Base-by-base conservation (phyloP, 1,140 invertebrate genomes). In the Drosophila trapezifrons region DNA sequence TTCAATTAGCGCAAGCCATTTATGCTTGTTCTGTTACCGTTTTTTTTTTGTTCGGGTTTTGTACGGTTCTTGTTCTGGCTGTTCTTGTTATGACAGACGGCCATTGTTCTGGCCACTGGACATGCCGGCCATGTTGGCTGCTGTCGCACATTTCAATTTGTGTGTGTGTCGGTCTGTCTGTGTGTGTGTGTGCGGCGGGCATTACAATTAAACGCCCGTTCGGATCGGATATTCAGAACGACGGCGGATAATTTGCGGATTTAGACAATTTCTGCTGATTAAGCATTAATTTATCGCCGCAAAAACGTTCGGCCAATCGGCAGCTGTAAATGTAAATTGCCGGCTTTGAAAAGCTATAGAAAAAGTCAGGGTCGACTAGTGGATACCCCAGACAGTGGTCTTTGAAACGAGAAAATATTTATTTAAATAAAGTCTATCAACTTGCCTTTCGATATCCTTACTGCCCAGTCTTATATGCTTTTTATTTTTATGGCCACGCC, bases 261-360 rank as follows among this genome's bases (percentile, higher is more conserved):
- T 89, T 84, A 73, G 56, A 84, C 83, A 80, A 89, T 84, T 87
- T 89, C 46, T 87, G 80, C 80, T 84, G 83, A 87, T 87, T 87
- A 87, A 87, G 80, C 76, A 78, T 87, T 89, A 87, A 89, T 89
- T 87, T 87, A 86, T 87, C 77, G 74, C 70, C 59, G 20, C 66
- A 54, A 63, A 57, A 63, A 40, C 40, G 60, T 55, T 55, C 20
- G 54, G 29, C 37, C 54, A 72, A 76, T 66, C 55, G 80, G 58
- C 72, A 77, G 66, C 57, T 76, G 51, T 62, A 81, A 47, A 85
- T 77, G 71, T 80, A 69, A 85, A 86, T 80, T 83, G 77, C 56
- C 40, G 32, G 64, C 59, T 49, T 51, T 54, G 37, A 46, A 77
- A 66, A 67, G 66, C 35, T 22, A 47, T 58, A 56, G 13, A 40